phyloP scores from a whole-genome alignment of 2,888 invertebrate genomes.

The Acleris cristana region DNA sequence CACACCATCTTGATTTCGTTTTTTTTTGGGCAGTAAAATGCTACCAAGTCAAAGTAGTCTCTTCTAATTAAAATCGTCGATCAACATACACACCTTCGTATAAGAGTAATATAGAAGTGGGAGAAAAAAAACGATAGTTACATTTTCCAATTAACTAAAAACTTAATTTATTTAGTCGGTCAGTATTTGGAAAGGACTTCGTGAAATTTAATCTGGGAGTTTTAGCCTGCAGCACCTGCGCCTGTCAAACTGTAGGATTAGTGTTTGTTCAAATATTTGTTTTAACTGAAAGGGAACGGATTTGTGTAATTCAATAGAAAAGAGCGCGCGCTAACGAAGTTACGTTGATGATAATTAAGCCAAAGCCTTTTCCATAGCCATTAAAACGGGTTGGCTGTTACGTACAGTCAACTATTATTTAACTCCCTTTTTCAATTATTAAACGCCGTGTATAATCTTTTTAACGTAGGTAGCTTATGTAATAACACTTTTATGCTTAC shows the following conservation, averaged over 20 bases:
- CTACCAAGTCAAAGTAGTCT: no score
- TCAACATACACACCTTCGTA: neutral
- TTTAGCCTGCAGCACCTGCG: constrained; percentile 14
- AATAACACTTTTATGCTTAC: neutral
- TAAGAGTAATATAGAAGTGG: neutral
- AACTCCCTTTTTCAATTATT: constrained; percentile 3
- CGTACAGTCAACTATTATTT: constrained; percentile 21
- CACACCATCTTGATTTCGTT: no score
- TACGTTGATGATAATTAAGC: constrained; percentile 49
- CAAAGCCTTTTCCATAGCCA: constrained; percentile 36
- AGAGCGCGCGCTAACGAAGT: constrained; percentile 49
- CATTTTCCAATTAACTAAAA: constrained; percentile 19
- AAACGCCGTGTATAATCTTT: neutral
- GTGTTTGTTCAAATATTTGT: constrained; percentile 34
- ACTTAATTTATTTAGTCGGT: constrained; percentile 20
- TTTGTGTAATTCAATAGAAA: constrained; percentile 48
- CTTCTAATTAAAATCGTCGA: no score
- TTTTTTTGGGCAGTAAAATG: no score
- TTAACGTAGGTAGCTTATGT: neutral
- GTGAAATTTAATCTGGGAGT: constrained; percentile 2
- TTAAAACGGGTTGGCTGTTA: constrained; percentile 24
- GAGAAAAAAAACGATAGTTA: constrained; percentile 7
- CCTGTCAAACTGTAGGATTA: constrained; percentile 19
- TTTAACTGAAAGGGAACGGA: constrained; percentile 41
- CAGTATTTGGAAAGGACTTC: constrained; percentile 11